Percentiles rank a stretch among this genome's conserved stretches.
phyloP scores from a whole-genome alignment of 2,113 vertebrate species.

The Blennius ocellaris region DNA sequence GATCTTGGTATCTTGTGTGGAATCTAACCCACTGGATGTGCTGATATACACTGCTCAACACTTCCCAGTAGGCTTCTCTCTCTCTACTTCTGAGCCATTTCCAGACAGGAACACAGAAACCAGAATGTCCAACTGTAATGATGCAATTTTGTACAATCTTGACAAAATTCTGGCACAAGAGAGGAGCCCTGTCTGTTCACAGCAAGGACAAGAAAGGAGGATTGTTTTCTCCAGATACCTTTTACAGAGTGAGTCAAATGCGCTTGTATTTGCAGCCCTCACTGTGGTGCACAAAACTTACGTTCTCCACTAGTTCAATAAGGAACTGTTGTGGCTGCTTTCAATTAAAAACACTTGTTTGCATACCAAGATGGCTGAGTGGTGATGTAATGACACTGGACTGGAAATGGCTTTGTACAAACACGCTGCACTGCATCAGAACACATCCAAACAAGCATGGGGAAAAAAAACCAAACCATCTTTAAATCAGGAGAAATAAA shows the following conservation, averaged over 20 bases:
- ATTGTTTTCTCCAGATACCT: background rate
- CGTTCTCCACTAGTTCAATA: slow-evolving; percentile 5
- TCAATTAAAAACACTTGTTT: slow-evolving; percentile 70
- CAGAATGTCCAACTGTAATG: background rate
- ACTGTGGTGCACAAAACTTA: background rate
- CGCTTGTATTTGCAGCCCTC: background rate
- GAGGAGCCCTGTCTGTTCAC: background rate
- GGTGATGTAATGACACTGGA: slow-evolving; percentile 73
- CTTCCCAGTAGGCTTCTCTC: background rate
- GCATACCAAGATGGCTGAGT: slow-evolving; percentile 71
- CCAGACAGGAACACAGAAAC: background rate
- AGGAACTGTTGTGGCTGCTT: slow-evolving; percentile 23
- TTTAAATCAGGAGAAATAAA: background rate
- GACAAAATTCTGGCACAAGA: slow-evolving; percentile 10
- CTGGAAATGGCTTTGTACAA: slow-evolving; percentile 47
- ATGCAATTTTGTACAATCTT: slow-evolving; percentile 11
- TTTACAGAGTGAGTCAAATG: background rate
- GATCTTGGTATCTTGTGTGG: background rate
- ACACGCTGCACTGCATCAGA: slow-evolving; percentile 22
- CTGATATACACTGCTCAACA: slow-evolving; percentile 1
- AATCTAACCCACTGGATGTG: background rate
- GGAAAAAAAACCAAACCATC: background rate
- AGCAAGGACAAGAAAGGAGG: background rate
- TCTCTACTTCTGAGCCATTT: background rate
- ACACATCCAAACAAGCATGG: background rate